Evolutionary conservation across 2,797 vertebrate species (phyloP).

Genomic region (Ctenosaura bakeri): DNA sequence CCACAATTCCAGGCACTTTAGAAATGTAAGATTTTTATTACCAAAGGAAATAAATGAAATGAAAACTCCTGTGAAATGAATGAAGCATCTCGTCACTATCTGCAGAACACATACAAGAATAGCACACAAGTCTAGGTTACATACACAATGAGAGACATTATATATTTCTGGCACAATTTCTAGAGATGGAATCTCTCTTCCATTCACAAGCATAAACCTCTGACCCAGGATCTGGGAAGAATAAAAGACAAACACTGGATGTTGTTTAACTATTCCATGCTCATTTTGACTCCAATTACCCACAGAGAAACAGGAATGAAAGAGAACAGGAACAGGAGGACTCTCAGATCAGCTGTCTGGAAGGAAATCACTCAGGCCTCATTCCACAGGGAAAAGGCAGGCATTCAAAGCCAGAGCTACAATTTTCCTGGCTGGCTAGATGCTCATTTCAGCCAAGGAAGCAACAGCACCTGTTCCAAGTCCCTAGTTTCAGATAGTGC

Average conservation of each 20-base stretch:
- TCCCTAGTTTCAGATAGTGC: conserved; percentile 27
- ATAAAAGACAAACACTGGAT: conserved; percentile 15
- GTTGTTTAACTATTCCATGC: conserved; percentile 34
- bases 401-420: conserved; percentile 31
- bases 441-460: conserved; percentile 43
- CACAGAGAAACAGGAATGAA: conserved; percentile 31
- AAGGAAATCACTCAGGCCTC: conserved; percentile 43
- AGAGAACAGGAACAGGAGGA: conserved; percentile 33
- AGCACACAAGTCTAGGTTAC: neutral
- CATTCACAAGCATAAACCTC: conserved; percentile 30
- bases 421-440: conserved; percentile 40
- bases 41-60: conserved; percentile 28
- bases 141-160: neutral
- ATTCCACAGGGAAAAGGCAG: conserved; percentile 36
- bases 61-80: conserved; percentile 47
- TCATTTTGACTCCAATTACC: conserved; percentile 47
- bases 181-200: conserved; percentile 5
- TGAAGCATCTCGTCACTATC: neutral
- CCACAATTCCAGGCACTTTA: conserved; percentile 18
- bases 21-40: neutral
- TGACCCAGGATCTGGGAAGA: conserved; percentile 26
- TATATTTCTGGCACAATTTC: conserved; percentile 8
- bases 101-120: conserved; percentile 19
- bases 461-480: conserved; percentile 39
- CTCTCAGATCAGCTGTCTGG: conserved; percentile 41